Evolutionary conservation across 1,140 invertebrate species (phyloP), one percentile per base, ranked within the genome.

Genomic region (Bombus polaris): DNA sequence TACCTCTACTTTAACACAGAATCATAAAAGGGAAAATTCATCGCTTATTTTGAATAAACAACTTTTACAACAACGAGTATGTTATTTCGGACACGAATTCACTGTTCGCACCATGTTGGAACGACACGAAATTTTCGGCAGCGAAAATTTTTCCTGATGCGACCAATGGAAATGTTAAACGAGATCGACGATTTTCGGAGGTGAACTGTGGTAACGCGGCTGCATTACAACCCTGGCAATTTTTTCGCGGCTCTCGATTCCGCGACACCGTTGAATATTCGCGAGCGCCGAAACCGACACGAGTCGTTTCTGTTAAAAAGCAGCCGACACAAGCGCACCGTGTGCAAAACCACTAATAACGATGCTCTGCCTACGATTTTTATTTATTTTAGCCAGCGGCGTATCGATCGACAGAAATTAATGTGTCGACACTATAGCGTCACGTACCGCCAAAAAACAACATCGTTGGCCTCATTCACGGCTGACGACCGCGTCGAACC

Each of bases 341-440:
- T n/a, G 59, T 37, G 42, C 62, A 28, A 76, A 53, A 42, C 81
- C 87, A 77, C 68, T 86, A 86, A 88, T 88, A 75, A 68, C 74
- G n/a, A 66, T 18, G 66, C 44, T 75, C 62, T 72, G 70, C 71
- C 74, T 53, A 18, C 22, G 57, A 85, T 79, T 88, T 88, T 89
- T 76, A 73, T 88, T 86, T 83, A 89, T 80, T 57, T 39, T 57
- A 15, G 18, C 3, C 25, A 53, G 18, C 47, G n/a, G 42, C 42
- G 53, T 13, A 78, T 80, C 35, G 65, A 85, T 66, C 62, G 75
- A 28, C 3, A 12, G 37, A 57, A 86, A 89, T 89, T 86, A 86
- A 80, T 53, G 70, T 59, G 32, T 10, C 65, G 44, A 39, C 37
- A 62, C 12, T 37, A 37, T 42, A 28, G 12, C 75, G 35, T 57